Conservation (phyloP, 2,888 invertebrate species). For the Cacoxenus indagator region DNA sequence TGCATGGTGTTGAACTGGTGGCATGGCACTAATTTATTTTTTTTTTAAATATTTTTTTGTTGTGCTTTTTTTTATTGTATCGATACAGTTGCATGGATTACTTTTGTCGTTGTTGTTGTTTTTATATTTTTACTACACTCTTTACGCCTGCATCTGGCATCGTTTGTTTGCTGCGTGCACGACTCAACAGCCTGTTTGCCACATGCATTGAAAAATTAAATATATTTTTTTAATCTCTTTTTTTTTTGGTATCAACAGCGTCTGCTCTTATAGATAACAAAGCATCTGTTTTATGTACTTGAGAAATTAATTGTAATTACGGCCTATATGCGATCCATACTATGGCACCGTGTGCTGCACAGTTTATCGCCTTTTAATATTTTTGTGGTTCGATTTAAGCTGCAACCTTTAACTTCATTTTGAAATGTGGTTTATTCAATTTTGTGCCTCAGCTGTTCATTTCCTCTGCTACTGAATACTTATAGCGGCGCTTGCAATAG, state of each 20-base stretch:
- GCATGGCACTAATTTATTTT: background rate
- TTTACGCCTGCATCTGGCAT: background rate
- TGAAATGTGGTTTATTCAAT: too few relatives aligned
- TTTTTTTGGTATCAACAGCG: background rate
- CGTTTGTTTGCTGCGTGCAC: background rate
- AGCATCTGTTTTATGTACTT: conserved; percentile 62
- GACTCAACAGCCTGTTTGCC: background rate
- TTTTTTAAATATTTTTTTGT: background rate
- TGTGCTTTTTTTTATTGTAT: background rate
- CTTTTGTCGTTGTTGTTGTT: too few relatives aligned
- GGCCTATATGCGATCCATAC: background rate
- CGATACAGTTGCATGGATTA: background rate
- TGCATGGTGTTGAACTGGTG: background rate
- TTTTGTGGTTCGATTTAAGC: background rate
- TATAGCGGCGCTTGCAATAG: too few relatives aligned
- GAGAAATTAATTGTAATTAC: conserved; percentile 63
- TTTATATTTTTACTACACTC: background rate
- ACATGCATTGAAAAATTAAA: too few relatives aligned
- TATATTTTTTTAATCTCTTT: too few relatives aligned
- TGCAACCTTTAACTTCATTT: background rate
- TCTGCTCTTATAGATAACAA: background rate
- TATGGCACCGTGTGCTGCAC: background rate
- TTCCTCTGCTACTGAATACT: too few relatives aligned
- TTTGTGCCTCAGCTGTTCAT: too few relatives aligned
- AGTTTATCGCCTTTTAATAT: background rate